Percentiles rank a stretch among this genome's conserved stretches.
Evolutionary conservation across 2,888 invertebrate genomes (phyloP).

Genomic region (Eristalis intricaria): DNA sequence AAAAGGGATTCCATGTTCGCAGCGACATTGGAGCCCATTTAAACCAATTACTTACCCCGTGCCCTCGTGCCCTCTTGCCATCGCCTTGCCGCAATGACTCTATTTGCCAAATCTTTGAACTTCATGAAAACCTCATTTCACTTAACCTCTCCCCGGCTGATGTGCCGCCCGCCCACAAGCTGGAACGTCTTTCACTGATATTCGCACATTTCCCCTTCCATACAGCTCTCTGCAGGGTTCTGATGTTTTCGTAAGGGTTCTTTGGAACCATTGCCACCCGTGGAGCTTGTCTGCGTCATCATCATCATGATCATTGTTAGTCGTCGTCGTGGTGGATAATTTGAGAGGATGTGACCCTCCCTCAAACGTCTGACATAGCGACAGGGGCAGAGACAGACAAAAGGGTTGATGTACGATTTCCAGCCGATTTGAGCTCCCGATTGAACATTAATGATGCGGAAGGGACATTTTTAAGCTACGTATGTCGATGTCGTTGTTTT

Average conservation of each 20-base stretch:
- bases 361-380: background rate
- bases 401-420: slow-evolving; percentile 45
- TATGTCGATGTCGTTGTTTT: background rate
- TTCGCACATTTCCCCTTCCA: background rate
- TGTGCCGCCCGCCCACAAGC: background rate
- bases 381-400: background rate
- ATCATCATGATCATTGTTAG: background rate
- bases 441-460: slow-evolving; percentile 57
- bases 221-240: slow-evolving; percentile 17
- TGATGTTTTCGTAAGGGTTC: slow-evolving; percentile 47
- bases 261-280: slow-evolving; percentile 45
- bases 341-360: slow-evolving; percentile 23
- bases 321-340: slow-evolving; percentile 33
- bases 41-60: slow-evolving; percentile 51
- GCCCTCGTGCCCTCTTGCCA: background rate
- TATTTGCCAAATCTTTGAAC: slow-evolving; percentile 51
- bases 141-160: slow-evolving; percentile 26
- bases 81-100: slow-evolving; percentile 12
- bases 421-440: slow-evolving; percentile 47
- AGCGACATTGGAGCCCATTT: slow-evolving; percentile 42
- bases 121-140: slow-evolving; percentile 59
- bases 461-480: slow-evolving; percentile 33
- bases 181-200: background rate
- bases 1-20: background rate
- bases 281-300: background rate